Conservation (phyloP, 2,113 vertebrate species). For the Odobenus rosmarus region DNA sequence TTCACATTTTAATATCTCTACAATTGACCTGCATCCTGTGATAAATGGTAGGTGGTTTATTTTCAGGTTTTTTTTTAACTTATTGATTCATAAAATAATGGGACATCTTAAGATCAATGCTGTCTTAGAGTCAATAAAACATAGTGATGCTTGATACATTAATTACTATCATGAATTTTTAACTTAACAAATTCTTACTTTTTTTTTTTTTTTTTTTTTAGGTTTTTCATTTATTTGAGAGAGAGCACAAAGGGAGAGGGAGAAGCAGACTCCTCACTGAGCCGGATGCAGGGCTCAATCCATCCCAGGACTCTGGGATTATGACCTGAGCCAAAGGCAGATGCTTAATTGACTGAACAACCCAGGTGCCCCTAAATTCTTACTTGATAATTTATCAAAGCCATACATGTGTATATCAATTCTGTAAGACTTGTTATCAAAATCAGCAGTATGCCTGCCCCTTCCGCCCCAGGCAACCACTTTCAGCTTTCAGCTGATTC, state of each 20-base stretch:
- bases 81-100: not conserved
- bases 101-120: not conserved
- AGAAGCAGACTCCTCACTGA: not conserved
- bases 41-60: not conserved
- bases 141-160: not conserved
- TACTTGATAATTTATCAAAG: slow-evolving; percentile 7
- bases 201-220: too few relatives aligned
- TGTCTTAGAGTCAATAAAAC: not conserved
- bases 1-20: not conserved
- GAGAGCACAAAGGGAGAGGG: not conserved
- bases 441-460: not conserved
- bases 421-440: not conserved
- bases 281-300: too few relatives aligned
- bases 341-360: not conserved
- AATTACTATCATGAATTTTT: not conserved
- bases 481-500: not conserved
- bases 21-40: not conserved
- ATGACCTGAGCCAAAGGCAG: not conserved
- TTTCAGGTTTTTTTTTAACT: not conserved
- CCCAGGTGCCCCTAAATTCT: not conserved
- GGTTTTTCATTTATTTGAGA: not conserved
- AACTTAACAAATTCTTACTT: not conserved
- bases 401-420: not conserved
- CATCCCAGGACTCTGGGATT: not conserved
- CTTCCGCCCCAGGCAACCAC: not conserved